A percentile compares a stretch with the other conserved stretches of the same genome.
Conservation (phyloP, 1,140 invertebrate species). For the Centruroides vittatus region DNA sequence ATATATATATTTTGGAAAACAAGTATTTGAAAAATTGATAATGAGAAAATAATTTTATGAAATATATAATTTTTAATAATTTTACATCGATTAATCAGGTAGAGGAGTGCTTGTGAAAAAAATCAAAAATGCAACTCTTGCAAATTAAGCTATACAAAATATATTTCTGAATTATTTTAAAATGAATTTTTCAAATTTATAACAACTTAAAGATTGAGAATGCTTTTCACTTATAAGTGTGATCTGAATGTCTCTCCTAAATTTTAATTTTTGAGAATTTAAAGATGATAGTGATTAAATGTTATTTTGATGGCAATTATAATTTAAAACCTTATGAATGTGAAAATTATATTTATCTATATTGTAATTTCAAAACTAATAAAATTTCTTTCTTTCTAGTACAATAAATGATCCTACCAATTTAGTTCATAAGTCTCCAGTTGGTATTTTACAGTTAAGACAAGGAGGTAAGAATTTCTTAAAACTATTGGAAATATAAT, state of each 20-base stretch:
- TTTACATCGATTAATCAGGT: no score
- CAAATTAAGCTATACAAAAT: no score
- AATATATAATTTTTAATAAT: no score
- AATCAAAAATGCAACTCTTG: no score
- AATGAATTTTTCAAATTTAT: no score
- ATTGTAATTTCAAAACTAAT: not conserved
- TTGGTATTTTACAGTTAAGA: constrained; percentile 47
- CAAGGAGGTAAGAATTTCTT: constrained; percentile 30
- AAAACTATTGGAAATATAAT: no score
- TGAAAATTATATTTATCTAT: not conserved
- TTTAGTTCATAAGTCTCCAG: constrained; percentile 74
- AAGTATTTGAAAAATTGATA: no score
- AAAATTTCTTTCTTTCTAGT: constrained; percentile 23
- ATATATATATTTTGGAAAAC: no score
- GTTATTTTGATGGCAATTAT: not conserved
- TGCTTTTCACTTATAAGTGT: not conserved
- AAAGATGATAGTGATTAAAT: not conserved
- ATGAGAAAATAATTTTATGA: no score
- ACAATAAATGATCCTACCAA: constrained; percentile 63
- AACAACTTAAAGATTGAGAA: not conserved
- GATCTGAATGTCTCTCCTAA: not conserved
- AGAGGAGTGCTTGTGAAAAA: no score
- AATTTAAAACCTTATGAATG: not conserved
- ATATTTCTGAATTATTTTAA: no score
- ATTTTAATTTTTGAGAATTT: not conserved